Evolutionary conservation across 2,113 vertebrate species (phyloP), one percentile per base, ranked within the genome.

Genomic region (Nibea albiflora): DNA sequence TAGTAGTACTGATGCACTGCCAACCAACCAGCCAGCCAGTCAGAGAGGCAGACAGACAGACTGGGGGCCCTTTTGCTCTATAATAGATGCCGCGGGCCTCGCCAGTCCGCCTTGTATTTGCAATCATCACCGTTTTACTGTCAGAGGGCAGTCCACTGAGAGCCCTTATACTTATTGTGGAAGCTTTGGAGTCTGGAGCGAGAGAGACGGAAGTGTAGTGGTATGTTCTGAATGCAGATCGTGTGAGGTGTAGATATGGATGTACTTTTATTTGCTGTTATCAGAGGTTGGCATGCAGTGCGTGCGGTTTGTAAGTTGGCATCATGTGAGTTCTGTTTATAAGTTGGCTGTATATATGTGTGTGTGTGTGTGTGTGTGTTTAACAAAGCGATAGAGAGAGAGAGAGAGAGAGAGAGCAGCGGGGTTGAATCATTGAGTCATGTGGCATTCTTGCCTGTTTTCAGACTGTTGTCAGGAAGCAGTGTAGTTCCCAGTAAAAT

Each of bases 111-210:
- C 96, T 95, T 95, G 94, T 94, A 93, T 94, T 94, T 94, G 94
- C 95, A 95, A 94, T 95, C 95, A 96, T 96, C 95, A 94, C 93
- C 93, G 92, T 96, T 96, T 96, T 94, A 94, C 94, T 94, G 91
- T 96, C 92, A 95, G 94, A 95, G 94, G 92, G 77, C 82, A 84
- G 85, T 81, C 84, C 60, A 44, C 85, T 61, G 88, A 87, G 85
- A 83, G 89, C 75, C 75, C 76, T 87, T 73, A 73, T 35, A 83
- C 73, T 88, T 78, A 85, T 47, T 69, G 85, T 79, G 76, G 78
- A 87, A 77, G 83, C 83, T 82, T 64, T 62, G 69, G 67, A 84
- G 85, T 88, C 81, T 75, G 68, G 73, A 80, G 71, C 44, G 56
- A 85, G 76, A 66, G 71, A 84, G 69, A 72, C 68, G 76, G 62